Evolutionary conservation across 2,113 vertebrate species (phyloP).

Genomic region (Hydropotes inermis): DNA sequence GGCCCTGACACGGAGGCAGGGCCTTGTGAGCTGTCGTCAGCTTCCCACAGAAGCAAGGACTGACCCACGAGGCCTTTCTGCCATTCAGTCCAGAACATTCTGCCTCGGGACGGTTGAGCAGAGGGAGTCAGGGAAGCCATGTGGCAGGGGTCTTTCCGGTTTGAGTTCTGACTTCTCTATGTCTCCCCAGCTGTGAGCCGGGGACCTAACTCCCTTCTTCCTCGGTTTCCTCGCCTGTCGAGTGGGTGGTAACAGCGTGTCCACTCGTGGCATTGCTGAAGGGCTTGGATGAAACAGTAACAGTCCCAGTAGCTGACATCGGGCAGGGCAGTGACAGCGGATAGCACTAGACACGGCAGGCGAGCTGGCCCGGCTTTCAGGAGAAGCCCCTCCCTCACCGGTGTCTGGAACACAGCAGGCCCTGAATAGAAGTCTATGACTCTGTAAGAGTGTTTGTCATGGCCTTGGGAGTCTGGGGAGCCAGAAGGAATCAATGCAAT

Average conservation of each 20-base stretch:
- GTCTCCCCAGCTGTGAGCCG: fast-evolving
- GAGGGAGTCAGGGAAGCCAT: fast-evolving
- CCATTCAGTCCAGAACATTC: fast-evolving
- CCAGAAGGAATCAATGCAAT: fast-evolving
- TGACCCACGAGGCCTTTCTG: fast-evolving
- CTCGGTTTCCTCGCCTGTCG: neutral
- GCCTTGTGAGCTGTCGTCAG: fast-evolving
- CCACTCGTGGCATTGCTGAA: fast-evolving
- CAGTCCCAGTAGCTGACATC: neutral
- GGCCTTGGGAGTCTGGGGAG: neutral
- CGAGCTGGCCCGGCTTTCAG: fast-evolving
- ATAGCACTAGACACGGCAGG: neutral
- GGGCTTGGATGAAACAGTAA: neutral
- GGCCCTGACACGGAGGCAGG: neutral
- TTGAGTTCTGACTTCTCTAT: neutral
- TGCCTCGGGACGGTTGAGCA: fast-evolving
- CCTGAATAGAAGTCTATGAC: fast-evolving
- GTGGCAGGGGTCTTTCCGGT: fast-evolving
- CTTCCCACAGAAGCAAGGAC: fast-evolving
- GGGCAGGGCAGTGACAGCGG: neutral
- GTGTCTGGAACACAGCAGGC: neutral
- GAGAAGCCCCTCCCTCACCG: neutral
- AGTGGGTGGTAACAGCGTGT: fast-evolving
- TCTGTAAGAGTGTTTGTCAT: fast-evolving
- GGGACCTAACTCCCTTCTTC: fast-evolving